Conservation (phyloP, 2,888 invertebrate genomes). For the Cordilura impudica region DNA sequence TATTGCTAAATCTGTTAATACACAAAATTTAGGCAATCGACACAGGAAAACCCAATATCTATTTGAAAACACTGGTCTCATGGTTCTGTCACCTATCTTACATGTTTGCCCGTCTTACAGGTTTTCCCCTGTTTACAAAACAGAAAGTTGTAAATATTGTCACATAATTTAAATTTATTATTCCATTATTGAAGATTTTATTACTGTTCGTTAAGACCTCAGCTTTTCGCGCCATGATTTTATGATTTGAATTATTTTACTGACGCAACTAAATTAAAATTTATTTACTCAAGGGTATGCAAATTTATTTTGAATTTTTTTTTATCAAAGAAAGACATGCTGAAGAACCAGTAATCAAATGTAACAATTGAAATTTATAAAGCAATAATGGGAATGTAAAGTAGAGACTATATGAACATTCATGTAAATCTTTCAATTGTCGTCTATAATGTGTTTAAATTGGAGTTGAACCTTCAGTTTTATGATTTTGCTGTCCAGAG, state of each 20-base stretch:
- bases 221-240: slow-evolving; percentile 43
- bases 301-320: not conserved
- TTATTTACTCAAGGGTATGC: not conserved
- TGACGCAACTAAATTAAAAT: slow-evolving; percentile 55
- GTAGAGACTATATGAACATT: slow-evolving; percentile 2
- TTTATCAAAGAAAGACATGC: not conserved
- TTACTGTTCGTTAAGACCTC: slow-evolving; percentile 31
- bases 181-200: no score
- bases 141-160: no score
- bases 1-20: no score
- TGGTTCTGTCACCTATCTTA: no score
- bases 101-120: no score
- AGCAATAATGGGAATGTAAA: slow-evolving; percentile 11
- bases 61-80: no score
- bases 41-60: no score
- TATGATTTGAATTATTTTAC: slow-evolving; percentile 34
- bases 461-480: slow-evolving; percentile 10
- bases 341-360: not conserved
- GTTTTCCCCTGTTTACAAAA: no score
- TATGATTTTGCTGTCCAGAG: not conserved
- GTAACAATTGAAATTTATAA: slow-evolving; percentile 25
- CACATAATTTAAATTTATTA: no score
- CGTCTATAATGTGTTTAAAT: slow-evolving; percentile 27
- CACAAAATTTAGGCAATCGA: no score
- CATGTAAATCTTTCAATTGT: slow-evolving; percentile 48